Conservation (phyloP, 1,140 invertebrate species). For the Diorhabda carinulata region DNA sequence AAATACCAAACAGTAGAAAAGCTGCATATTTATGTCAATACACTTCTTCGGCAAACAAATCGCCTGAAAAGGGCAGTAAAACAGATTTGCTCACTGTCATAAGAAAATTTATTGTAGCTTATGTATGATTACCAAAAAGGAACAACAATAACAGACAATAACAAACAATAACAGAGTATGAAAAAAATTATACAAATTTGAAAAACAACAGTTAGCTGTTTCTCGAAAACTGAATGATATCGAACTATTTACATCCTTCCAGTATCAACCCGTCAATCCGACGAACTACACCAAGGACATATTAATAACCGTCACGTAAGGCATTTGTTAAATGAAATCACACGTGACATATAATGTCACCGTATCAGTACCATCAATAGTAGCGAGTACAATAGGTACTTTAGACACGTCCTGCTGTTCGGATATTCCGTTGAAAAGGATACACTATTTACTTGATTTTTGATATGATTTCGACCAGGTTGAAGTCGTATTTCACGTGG, state of each 20-base stretch:
- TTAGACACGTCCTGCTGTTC: conserved; percentile 11
- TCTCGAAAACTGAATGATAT: too few relatives aligned
- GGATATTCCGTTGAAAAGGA: conserved; percentile 9
- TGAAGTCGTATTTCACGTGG: conserved; percentile 4
- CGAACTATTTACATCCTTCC: not conserved
- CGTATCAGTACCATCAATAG: conserved; percentile 7
- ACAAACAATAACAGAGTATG: too few relatives aligned
- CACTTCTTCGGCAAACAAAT: too few relatives aligned
- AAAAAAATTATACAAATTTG: too few relatives aligned
- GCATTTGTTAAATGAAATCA: not conserved
- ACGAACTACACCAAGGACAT: not conserved
- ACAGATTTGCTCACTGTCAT: too few relatives aligned
- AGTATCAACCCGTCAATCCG: not conserved
- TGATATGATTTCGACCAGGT: conserved; percentile 9
- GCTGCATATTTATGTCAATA: too few relatives aligned
- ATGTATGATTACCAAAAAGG: too few relatives aligned
- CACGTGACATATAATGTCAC: conserved; percentile 7
- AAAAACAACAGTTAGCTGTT: too few relatives aligned
- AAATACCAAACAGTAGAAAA: too few relatives aligned
- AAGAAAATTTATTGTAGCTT: too few relatives aligned
- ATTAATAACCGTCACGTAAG: not conserved
- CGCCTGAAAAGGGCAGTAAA: too few relatives aligned
- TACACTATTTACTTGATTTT: not conserved
- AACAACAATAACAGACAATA: too few relatives aligned
- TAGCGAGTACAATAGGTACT: conserved; percentile 9